Evolutionary conservation across 2,797 vertebrate genomes (phyloP), one percentile per base, ranked within the genome.

Genomic region (Nannoperca australis): DNA sequence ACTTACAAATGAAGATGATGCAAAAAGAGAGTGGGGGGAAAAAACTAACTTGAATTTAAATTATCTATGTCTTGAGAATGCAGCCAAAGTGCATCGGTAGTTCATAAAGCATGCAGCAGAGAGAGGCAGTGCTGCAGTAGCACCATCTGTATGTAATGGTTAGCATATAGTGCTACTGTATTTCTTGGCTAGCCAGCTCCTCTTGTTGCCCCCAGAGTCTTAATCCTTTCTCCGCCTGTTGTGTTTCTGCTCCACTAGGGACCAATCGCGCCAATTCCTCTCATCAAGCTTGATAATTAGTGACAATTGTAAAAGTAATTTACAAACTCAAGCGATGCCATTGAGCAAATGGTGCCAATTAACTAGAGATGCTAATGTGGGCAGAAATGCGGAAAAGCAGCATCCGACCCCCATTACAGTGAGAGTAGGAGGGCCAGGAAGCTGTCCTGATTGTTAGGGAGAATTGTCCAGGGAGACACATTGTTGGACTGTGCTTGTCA

Each of bases 231-330:
- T 74, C 73, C 63, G 77, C 86, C 79, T 49, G 1, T 65, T 91
- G 78, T 90, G 80, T 92, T 93, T 93, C 89, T 82, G 79, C 88
- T 49, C 18, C 85, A 82, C 79, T 94, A 90, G 82, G 91, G 88
- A 93, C 92, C 92, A 91, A 92, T 90, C 62, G 85, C 67, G 76
- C 85, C 38, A 91, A 90, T 94, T 95, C 92, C 91, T 91, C 92
- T 95, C 93, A 88, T 91, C 89, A 85, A 91, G 90, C 92, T 85
- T 92, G 90, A 93, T 95, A 95, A 96, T 96, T 96, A 95, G 90
- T 73, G 92, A 93, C 92, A 91, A 93, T 94, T 94, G 93, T 94
- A 94, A 91, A 84, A 76, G 76, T 89, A 90, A 95, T 96, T 95
- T 95, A 90, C 88, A 86, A 88, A 90, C 84, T 95, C 88, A 82